Conservation (phyloP, 1,140 invertebrate species). For the Drosophila nikananu region DNA sequence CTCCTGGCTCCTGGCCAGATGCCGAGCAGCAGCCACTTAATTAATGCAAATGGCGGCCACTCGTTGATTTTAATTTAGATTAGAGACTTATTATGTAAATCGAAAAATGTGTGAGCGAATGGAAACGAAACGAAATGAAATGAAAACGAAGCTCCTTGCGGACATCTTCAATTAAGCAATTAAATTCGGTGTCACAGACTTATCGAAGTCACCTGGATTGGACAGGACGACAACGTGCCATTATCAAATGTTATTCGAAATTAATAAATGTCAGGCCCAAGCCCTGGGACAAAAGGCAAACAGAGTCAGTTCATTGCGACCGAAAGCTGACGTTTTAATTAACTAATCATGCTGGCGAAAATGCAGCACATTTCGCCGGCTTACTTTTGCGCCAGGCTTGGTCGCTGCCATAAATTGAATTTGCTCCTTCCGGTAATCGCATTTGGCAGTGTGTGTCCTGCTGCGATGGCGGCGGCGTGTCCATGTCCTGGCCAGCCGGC, state of each 20-base stretch:
- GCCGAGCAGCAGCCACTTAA: constrained; percentile 49
- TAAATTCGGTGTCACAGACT: constrained; percentile 62
- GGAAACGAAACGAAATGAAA: background rate
- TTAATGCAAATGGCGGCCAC: constrained; percentile 74
- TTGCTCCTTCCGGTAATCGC: constrained; percentile 68
- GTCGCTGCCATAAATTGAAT: constrained; percentile 68
- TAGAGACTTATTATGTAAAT: constrained; percentile 76
- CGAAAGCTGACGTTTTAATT: constrained; percentile 72
- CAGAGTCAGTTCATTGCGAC: constrained; percentile 60
- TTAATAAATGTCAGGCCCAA: constrained; percentile 66
- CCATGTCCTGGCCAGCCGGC: constrained; percentile 5
- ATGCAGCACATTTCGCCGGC: constrained; percentile 11
- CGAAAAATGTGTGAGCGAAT: constrained; percentile 48
- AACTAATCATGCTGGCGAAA: constrained; percentile 68
- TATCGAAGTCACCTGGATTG: constrained; percentile 16
- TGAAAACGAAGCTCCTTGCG: background rate
- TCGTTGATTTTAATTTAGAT: constrained; percentile 82
- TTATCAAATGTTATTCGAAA: constrained; percentile 56
- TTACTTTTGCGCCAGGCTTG: constrained; percentile 44
- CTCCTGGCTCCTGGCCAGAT: constrained; percentile 42
- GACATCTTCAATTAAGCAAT: constrained; percentile 70
- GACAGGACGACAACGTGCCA: constrained; percentile 25
- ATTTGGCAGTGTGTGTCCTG: constrained; percentile 48
- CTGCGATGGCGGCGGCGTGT: background rate
- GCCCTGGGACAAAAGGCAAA: constrained; percentile 17